A percentile compares a stretch with the other conserved stretches of the same genome.
These are phyloP conservation scores for Rousettus leschenaultii DNA, from an alignment of 2,113 vertebrate genomes.

Conservation along the genomic window DNA sequence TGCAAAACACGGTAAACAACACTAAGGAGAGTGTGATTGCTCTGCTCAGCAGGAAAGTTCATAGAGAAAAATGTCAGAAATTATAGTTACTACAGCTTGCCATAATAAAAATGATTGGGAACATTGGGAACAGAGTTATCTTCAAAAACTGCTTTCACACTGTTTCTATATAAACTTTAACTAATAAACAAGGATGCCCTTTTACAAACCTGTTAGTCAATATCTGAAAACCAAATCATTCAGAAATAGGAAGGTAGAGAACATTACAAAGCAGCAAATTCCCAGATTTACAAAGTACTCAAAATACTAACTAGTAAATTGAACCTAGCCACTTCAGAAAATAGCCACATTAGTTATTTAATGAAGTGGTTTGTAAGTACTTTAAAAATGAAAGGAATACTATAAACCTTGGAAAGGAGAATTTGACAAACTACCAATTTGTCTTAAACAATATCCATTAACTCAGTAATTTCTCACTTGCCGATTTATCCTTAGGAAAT, in stretches of 20 bases:
- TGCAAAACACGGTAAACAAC: neutral
- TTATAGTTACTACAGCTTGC: neutral
- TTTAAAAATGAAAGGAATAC: neutral
- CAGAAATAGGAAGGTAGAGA: neutral
- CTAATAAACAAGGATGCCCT: neutral
- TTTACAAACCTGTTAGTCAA: neutral
- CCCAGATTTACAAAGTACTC: neutral
- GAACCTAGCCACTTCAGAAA: neutral
- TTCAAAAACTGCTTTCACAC: neutral
- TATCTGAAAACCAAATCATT: neutral
- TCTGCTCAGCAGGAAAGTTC: neutral
- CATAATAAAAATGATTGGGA: neutral
- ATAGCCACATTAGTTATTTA: neutral
- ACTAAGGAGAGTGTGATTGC: neutral
- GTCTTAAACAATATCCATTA: neutral
- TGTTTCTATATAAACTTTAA: neutral
- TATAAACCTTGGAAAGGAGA: neutral
- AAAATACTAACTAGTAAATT: neutral
- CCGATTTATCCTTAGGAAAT: constrained; percentile 5
- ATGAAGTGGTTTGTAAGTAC: neutral
- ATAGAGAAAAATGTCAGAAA: constrained; percentile 12
- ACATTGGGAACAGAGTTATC: neutral
- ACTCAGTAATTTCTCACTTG: neutral
- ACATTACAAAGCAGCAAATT: neutral
- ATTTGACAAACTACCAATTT: neutral